Conservation (phyloP, 2,113 vertebrate species). For the Pteronura brasiliensis region DNA sequence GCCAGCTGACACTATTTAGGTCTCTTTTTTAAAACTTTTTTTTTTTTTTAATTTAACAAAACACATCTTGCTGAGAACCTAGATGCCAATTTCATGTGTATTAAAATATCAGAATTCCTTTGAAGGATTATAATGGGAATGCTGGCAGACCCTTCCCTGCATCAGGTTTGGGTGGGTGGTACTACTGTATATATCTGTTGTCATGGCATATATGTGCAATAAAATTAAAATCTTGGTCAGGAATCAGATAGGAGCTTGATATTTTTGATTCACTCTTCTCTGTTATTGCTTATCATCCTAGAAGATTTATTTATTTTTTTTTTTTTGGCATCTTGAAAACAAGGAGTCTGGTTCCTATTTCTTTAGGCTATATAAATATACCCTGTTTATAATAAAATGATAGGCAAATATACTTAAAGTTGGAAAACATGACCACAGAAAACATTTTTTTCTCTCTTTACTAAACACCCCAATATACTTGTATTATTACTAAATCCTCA, state of each 20-base stretch:
- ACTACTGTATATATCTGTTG: slow-evolving; percentile 79
- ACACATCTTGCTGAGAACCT: slow-evolving; percentile 49
- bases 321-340: slow-evolving; percentile 84
- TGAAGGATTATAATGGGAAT: slow-evolving; percentile 75
- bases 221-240: slow-evolving; percentile 85
- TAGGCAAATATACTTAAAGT: slow-evolving; percentile 84
- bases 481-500: slow-evolving; percentile 81
- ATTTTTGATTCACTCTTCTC: slow-evolving; percentile 81
- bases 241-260: slow-evolving; percentile 83
- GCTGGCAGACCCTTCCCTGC: slow-evolving; percentile 74
- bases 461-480: slow-evolving; percentile 65
- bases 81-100: slow-evolving; percentile 73
- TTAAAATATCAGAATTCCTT: slow-evolving; percentile 72
- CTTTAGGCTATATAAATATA: slow-evolving; percentile 84
- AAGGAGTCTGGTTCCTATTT: slow-evolving; percentile 85
- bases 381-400: slow-evolving; percentile 85
- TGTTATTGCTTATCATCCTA: slow-evolving; percentile 85
- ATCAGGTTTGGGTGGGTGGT: slow-evolving; percentile 79
- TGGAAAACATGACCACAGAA: slow-evolving; percentile 85
- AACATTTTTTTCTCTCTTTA: slow-evolving; percentile 73
- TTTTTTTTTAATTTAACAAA: slow-evolving; percentile 39
- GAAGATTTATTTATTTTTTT: slow-evolving; percentile 78
- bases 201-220: slow-evolving; percentile 80
- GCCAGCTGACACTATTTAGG: not conserved
- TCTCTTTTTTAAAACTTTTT: slow-evolving; percentile 36